phyloP scores from a whole-genome alignment of 2,888 invertebrate genomes.

The Agonopterix heracliana region DNA sequence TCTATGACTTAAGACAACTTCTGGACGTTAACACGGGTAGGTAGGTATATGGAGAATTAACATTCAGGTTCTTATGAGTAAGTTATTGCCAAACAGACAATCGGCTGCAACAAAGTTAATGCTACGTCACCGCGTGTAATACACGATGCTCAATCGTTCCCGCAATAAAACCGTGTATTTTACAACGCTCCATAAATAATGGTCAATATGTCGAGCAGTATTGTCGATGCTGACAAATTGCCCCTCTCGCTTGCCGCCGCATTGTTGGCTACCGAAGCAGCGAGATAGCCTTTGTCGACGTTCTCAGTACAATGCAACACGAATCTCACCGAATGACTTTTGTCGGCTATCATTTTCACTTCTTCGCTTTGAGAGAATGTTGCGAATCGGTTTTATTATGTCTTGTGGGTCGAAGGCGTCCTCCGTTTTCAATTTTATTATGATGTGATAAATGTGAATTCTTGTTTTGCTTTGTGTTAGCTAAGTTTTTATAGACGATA shows the following conservation, averaged over 20 bases:
- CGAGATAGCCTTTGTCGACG: slow-evolving; percentile 50
- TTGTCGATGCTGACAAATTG: slow-evolving; percentile 75
- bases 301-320: slow-evolving; percentile 44
- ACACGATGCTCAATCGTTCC: slow-evolving; percentile 66
- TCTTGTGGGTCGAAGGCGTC: slow-evolving; percentile 44
- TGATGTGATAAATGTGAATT: slow-evolving; percentile 60
- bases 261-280: slow-evolving; percentile 61
- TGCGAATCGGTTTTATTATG: slow-evolving; percentile 62
- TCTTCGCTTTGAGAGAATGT: slow-evolving; percentile 46
- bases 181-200: slow-evolving; percentile 72
- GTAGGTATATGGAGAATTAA: too few species aligned
- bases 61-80: not conserved
- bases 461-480: slow-evolving; percentile 44
- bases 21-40: too few species aligned
- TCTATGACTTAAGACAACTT: too few species aligned
- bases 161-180: slow-evolving; percentile 70
- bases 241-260: slow-evolving; percentile 61
- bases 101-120: slow-evolving; percentile 50
- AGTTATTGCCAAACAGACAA: slow-evolving; percentile 12
- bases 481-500: slow-evolving; percentile 37
- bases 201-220: slow-evolving; percentile 70
- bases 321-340: slow-evolving; percentile 54
- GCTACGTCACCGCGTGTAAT: slow-evolving; percentile 57
- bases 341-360: slow-evolving; percentile 71
- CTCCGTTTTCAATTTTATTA: slow-evolving; percentile 41